Evolutionary conservation across 2,113 vertebrate species (phyloP).

Genomic region (Desmodus rotundus): DNA sequence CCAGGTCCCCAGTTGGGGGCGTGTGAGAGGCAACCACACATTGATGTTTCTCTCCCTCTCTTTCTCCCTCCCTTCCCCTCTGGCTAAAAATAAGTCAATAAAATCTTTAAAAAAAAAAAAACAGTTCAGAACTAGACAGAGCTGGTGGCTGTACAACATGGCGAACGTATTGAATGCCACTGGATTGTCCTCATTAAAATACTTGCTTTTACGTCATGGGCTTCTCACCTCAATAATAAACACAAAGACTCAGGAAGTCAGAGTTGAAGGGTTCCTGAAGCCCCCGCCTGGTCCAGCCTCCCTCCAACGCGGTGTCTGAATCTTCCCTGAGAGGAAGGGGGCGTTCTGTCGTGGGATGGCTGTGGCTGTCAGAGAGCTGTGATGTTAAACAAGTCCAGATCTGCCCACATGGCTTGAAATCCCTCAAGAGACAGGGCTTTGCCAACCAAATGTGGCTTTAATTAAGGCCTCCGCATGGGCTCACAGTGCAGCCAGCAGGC

Average conservation of each 20-base stretch:
- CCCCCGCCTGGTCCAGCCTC: accelerated
- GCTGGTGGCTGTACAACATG: not conserved
- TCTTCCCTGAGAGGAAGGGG: not conserved
- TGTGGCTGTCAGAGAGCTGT: not conserved
- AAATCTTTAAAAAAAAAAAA: too few relatives aligned
- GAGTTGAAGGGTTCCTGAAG: not conserved
- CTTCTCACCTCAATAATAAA: not conserved
- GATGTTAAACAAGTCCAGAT: not conserved
- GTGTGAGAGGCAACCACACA: too few relatives aligned
- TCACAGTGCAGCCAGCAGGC: not conserved
- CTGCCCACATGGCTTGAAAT: not conserved
- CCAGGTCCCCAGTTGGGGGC: too few relatives aligned
- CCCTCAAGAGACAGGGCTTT: not conserved
- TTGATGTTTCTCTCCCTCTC: too few relatives aligned
- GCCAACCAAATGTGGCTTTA: constrained; percentile 30
- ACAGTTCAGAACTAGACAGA: not conserved
- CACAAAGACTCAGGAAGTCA: not conserved
- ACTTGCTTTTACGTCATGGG: not conserved
- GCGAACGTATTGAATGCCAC: too few relatives aligned
- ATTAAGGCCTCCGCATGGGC: not conserved
- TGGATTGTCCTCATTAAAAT: not conserved
- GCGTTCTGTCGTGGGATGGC: accelerated
- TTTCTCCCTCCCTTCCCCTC: too few relatives aligned
- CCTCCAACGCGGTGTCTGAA: not conserved
- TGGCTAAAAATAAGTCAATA: too few relatives aligned